Percentiles rank a stretch among this genome's conserved stretches.
phyloP scores from a whole-genome alignment of 2,888 invertebrate species.

The Tyria jacobaeae region DNA sequence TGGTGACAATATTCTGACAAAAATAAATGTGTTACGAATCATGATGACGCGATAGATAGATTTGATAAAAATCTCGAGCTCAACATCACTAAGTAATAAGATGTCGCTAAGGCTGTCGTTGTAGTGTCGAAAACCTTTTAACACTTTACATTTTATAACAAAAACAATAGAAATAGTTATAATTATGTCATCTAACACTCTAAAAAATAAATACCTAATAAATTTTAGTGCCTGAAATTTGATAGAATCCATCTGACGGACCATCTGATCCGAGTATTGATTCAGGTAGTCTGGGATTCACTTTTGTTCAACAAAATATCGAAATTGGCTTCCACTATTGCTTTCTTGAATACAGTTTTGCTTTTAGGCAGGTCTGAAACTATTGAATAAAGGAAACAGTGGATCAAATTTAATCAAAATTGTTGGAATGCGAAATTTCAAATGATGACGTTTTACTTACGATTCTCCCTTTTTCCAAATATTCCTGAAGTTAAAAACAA shows the following conservation, averaged over 20 bases:
- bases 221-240: slow-evolving; percentile 11
- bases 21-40: too few species aligned
- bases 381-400: neutral
- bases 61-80: too few species aligned
- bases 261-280: slow-evolving; percentile 13
- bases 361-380: slow-evolving; percentile 2
- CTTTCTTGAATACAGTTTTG: slow-evolving; percentile 4
- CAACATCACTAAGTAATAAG: neutral
- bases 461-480: too few species aligned
- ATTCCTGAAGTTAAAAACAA: neutral
- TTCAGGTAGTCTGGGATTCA: slow-evolving; percentile 17
- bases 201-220: neutral
- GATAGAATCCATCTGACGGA: slow-evolving; percentile 11
- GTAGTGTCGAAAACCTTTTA: too few species aligned
- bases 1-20: too few species aligned
- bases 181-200: neutral
- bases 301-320: slow-evolving; percentile 23
- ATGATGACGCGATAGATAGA: too few species aligned
- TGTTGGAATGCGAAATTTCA: neutral
- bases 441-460: too few species aligned
- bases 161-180: neutral
- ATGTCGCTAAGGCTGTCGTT: neutral
- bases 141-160: too few species aligned
- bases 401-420: slow-evolving; percentile 4
- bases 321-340: slow-evolving; percentile 17